Percentiles rank a stretch among this genome's conserved stretches.
Evolutionary conservation across 1,140 invertebrate genomes (phyloP).

Genomic region (Glossosoma conforme): DNA sequence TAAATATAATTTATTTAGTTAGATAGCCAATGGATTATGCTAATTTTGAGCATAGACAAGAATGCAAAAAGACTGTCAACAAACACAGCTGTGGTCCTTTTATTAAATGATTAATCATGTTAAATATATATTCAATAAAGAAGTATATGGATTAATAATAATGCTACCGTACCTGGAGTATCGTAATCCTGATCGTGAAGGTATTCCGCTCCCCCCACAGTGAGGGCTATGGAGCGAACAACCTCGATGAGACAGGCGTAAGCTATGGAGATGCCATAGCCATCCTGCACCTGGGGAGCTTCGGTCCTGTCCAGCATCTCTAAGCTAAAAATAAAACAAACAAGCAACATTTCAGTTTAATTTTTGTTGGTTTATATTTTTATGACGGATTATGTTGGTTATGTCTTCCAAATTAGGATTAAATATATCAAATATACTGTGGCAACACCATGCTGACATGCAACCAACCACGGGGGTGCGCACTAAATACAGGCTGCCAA

Average conservation of each 20-base stretch:
- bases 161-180: constrained; percentile 34
- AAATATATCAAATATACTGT: not conserved
- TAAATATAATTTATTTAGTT: no score
- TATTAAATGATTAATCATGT: no score
- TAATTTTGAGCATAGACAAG: no score
- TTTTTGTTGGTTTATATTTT: no score
- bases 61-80: no score
- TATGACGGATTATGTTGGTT: not conserved
- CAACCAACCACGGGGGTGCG: no score
- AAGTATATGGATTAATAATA: not conserved
- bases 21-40: no score
- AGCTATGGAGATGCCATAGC: constrained; percentile 92
- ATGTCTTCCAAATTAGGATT: not conserved
- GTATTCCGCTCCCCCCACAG: constrained; percentile 56
- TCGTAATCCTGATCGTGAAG: constrained; percentile 36
- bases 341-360: constrained; percentile 24
- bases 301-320: constrained; percentile 95
- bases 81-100: no score
- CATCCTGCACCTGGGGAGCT: constrained; percentile 87
- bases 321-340: constrained; percentile 58
- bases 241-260: constrained; percentile 90
- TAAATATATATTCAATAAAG: no score
- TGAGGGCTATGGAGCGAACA: constrained; percentile 70
- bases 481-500: not conserved
- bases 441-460: no score